These are phyloP conservation scores for Troides oblongomaculatus DNA, from an alignment of 2,888 invertebrate species.

Conservation along the genomic window DNA sequence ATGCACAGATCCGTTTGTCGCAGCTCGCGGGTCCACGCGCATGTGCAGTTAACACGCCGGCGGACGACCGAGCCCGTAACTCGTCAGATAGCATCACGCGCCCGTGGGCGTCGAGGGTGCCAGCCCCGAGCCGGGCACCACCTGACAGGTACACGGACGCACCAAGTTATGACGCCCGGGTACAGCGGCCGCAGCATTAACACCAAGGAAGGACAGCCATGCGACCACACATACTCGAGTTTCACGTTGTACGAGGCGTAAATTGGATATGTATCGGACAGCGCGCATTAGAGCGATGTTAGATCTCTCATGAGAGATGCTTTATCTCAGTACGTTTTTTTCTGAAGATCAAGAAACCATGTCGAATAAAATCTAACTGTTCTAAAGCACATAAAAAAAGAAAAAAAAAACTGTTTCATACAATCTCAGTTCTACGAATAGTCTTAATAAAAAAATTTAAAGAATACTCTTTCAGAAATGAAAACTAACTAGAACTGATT, in stretches of 20 bases:
- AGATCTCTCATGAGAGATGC: not conserved
- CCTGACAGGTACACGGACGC: conserved; percentile 22
- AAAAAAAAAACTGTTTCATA: too few species aligned
- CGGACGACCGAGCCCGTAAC: conserved; percentile 17
- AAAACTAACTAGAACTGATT: too few species aligned
- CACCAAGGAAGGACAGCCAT: conserved; percentile 8
- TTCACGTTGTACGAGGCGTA: conserved; percentile 1
- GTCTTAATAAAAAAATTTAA: too few species aligned
- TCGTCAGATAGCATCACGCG: conserved; percentile 19
- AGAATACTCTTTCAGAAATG: too few species aligned
- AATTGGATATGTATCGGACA: conserved; percentile 4
- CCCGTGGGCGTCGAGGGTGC: conserved; percentile 23
- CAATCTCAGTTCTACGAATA: too few species aligned
- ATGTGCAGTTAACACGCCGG: conserved; percentile 9
- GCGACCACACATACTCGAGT: conserved; percentile 14
- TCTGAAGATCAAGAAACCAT: too few species aligned
- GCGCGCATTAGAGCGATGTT: not conserved
- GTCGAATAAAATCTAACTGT: too few species aligned
- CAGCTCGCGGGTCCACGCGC: not conserved
- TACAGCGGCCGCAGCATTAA: conserved; percentile 13
- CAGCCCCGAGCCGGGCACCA: conserved; percentile 5
- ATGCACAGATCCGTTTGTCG: not conserved
- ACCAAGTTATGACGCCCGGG: conserved; percentile 16
- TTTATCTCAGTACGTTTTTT: too few species aligned
- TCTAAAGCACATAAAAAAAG: too few species aligned